Evolutionary conservation across 2,888 invertebrate species (phyloP).

Genomic region (Zaprionus bogoriensis): DNA sequence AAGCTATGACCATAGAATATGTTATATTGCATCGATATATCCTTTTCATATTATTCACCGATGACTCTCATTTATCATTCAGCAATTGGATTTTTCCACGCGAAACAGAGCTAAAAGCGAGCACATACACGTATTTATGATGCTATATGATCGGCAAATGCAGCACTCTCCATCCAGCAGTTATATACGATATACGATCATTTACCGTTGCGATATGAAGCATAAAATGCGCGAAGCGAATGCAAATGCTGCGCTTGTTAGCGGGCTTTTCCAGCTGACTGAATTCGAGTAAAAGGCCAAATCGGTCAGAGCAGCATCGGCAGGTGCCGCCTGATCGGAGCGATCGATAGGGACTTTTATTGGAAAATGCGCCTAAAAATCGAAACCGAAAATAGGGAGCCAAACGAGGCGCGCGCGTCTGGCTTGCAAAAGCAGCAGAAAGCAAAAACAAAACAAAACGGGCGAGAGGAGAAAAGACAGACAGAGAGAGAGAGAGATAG

Average conservation of each 20-base stretch:
- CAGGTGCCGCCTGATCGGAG: background rate
- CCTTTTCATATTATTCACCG: too few relatives aligned
- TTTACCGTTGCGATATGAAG: background rate
- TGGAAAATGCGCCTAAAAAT: background rate
- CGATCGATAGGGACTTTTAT: background rate
- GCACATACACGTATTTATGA: too few relatives aligned
- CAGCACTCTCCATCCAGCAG: too few relatives aligned
- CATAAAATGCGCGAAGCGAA: too few relatives aligned
- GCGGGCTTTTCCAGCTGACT: background rate
- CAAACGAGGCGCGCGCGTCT: background rate
- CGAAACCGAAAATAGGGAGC: background rate
- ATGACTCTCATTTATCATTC: too few relatives aligned
- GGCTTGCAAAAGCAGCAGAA: too few relatives aligned
- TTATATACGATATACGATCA: too few relatives aligned
- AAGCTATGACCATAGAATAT: too few relatives aligned
- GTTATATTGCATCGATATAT: too few relatives aligned
- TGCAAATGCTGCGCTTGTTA: background rate
- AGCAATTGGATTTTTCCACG: too few relatives aligned
- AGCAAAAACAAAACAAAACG: background rate
- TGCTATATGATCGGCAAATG: too few relatives aligned
- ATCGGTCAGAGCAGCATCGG: background rate
- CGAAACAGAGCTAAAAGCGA: too few relatives aligned
- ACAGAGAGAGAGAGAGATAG: conserved; percentile 33
- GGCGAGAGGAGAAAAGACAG: background rate
- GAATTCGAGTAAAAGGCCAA: background rate